A percentile compares a stretch with the other conserved stretches of the same genome.
Evolutionary conservation across 2,888 invertebrate species (phyloP).

Genomic region (Phyto melanocephala): DNA sequence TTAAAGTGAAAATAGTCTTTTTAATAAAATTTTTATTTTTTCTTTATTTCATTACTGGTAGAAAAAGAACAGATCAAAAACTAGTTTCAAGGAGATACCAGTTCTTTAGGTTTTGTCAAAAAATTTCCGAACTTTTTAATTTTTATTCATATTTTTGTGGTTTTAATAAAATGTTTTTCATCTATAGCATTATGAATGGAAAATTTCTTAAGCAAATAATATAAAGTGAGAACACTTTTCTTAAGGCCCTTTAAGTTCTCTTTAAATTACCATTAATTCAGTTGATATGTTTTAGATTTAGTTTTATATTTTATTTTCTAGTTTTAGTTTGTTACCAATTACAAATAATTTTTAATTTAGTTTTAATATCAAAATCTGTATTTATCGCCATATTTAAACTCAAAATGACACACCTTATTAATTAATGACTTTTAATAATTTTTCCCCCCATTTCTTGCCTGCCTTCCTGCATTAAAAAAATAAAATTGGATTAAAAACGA

Average conservation of each 20-base stretch:
- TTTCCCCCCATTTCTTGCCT: conserved; percentile 45
- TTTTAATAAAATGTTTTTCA: too few species aligned
- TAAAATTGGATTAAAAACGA: conserved; percentile 12
- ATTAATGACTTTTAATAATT: conserved; percentile 28
- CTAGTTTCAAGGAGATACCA: too few species aligned
- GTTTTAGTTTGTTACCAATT: not conserved
- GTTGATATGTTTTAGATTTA: not conserved
- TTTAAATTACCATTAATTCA: not conserved
- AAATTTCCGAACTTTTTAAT: too few species aligned
- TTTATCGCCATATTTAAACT: not conserved
- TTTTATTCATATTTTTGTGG: too few species aligned
- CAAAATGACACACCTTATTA: conserved; percentile 25
- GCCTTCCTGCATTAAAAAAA: conserved; percentile 52
- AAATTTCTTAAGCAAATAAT: too few species aligned
- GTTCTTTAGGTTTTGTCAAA: too few species aligned
- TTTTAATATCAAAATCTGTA: not conserved
- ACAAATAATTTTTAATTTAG: not conserved
- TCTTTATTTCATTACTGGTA: too few species aligned
- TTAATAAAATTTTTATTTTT: not conserved
- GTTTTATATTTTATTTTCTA: too few species aligned
- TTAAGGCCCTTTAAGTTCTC: conserved; percentile 7
- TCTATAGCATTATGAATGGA: too few species aligned
- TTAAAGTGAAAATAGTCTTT: not conserved
- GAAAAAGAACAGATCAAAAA: too few species aligned
- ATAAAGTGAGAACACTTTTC: not conserved